phyloP scores from a whole-genome alignment of 2,888 invertebrate genomes.

The Carabus problematicus region DNA sequence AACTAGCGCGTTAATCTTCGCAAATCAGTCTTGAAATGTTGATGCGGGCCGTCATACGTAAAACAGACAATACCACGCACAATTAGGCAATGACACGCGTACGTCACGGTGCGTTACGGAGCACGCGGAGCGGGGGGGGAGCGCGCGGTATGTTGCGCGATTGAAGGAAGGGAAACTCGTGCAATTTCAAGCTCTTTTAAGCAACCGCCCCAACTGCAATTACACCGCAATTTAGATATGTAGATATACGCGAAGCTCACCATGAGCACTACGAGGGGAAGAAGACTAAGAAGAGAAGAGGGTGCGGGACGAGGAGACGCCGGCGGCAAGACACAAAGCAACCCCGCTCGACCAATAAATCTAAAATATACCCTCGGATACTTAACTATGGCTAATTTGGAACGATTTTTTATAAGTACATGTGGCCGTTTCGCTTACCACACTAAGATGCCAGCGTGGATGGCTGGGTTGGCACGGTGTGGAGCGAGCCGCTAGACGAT shows the following conservation, averaged over 20 bases:
- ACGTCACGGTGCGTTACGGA: slow-evolving; percentile 21
- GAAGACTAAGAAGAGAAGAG: slow-evolving; percentile 8
- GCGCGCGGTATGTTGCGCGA: too few species aligned
- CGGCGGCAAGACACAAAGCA: slow-evolving; percentile 40
- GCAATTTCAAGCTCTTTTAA: slow-evolving; percentile 62
- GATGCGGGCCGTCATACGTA: slow-evolving; percentile 31
- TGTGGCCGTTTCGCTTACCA: slow-evolving; percentile 46
- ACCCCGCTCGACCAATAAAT: slow-evolving; percentile 40
- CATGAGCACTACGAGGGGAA: too few species aligned
- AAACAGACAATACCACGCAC: slow-evolving; percentile 43
- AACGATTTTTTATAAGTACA: slow-evolving; percentile 50
- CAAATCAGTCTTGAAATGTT: neutral
- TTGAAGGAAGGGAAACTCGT: neutral
- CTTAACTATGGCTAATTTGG: slow-evolving; percentile 53
- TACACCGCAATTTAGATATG: slow-evolving; percentile 60
- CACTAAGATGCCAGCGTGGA: slow-evolving; percentile 45
- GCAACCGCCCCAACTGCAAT: slow-evolving; percentile 58
- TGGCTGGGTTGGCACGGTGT: neutral
- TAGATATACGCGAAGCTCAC: slow-evolving; percentile 48
- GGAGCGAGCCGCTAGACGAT: slow-evolving; percentile 40
- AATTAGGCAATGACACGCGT: slow-evolving; percentile 42
- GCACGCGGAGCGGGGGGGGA: neutral
- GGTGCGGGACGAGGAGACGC: slow-evolving; percentile 8
- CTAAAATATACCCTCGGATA: slow-evolving; percentile 43
- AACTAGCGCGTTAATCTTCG: too few species aligned